Evolutionary conservation across 92 coral and sea anemone genomes (phyloP).

Genomic region (Meandrina meandrites): DNA sequence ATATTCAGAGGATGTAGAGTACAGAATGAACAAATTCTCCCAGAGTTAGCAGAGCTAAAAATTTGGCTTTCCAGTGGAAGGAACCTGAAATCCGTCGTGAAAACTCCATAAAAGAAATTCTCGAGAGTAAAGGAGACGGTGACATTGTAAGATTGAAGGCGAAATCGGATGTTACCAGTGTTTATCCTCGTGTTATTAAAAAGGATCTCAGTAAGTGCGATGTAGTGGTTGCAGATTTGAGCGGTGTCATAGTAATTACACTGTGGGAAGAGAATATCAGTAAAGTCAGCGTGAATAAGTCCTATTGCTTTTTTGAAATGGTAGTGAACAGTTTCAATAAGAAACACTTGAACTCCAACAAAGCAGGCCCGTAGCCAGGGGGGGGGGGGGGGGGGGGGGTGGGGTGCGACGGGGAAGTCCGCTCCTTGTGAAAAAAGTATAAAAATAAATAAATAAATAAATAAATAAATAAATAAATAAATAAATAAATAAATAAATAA

Average conservation of each 20-base stretch:
- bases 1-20: conserved; percentile 33
- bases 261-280: conserved; percentile 42
- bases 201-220: conserved; percentile 50
- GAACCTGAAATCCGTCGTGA: background rate
- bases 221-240: conserved; percentile 38
- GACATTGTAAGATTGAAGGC: conserved; percentile 27
- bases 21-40: conserved; percentile 46
- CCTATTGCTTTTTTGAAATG: conserved; percentile 35
- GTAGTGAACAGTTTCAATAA: conserved; percentile 40
- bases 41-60: conserved; percentile 25
- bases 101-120: conserved; percentile 32
- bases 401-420: no score
- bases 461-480: no score
- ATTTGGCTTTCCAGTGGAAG: conserved; percentile 57
- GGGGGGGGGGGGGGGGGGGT: no score
- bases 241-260: conserved; percentile 42
- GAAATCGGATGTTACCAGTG: conserved; percentile 20
- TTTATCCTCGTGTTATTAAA: conserved; percentile 24
- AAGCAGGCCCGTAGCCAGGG: no score
- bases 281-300: conserved; percentile 26
- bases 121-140: conserved; percentile 20
- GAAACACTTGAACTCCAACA: conserved; percentile 38
- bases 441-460: no score
- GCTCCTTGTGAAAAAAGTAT: no score
- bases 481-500: no score